Percentiles rank a stretch among this genome's conserved stretches.
Evolutionary conservation across 2,797 vertebrate genomes (phyloP).

Genomic region (Schizothorax lantsangensis): DNA sequence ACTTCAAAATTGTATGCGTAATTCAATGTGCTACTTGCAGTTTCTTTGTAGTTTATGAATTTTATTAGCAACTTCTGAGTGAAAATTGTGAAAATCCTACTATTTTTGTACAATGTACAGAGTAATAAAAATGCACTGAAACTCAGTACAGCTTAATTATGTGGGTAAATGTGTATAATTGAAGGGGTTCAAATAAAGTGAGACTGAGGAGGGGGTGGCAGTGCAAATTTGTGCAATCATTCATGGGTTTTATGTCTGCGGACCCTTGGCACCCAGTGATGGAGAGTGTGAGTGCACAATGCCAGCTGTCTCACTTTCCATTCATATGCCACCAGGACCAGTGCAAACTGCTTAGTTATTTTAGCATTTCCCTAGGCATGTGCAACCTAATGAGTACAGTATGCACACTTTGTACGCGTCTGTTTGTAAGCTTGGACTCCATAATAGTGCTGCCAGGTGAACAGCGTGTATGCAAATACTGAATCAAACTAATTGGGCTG

Average conservation of each 20-base stretch:
- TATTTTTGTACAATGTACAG: not conserved
- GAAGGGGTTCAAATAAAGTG: too few relatives aligned
- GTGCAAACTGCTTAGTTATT: constrained; percentile 74
- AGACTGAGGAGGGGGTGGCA: not conserved
- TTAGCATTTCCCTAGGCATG: constrained; percentile 65
- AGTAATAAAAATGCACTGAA: not conserved
- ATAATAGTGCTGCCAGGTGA: constrained; percentile 38
- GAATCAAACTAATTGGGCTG: constrained; percentile 27
- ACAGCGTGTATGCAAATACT: constrained; percentile 41
- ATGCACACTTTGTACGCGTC: constrained; percentile 7
- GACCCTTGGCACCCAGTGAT: constrained; percentile 1
- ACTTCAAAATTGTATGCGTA: not conserved
- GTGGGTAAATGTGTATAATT: not conserved
- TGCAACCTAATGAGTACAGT: constrained; percentile 69
- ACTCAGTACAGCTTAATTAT: not conserved
- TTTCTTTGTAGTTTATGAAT: not conserved
- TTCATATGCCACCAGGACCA: constrained; percentile 61
- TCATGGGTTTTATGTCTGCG: constrained; percentile 19
- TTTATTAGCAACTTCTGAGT: not conserved
- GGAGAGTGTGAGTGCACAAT: constrained; percentile 32
- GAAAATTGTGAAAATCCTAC: not conserved
- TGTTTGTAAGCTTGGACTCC: constrained; percentile 14
- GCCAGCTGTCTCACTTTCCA: constrained; percentile 13
- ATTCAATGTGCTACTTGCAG: not conserved
- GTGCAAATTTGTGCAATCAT: not conserved